These are phyloP conservation scores for Calliphora vicina DNA, from an alignment of 1,140 invertebrate genomes.

Conservation along the genomic window DNA sequence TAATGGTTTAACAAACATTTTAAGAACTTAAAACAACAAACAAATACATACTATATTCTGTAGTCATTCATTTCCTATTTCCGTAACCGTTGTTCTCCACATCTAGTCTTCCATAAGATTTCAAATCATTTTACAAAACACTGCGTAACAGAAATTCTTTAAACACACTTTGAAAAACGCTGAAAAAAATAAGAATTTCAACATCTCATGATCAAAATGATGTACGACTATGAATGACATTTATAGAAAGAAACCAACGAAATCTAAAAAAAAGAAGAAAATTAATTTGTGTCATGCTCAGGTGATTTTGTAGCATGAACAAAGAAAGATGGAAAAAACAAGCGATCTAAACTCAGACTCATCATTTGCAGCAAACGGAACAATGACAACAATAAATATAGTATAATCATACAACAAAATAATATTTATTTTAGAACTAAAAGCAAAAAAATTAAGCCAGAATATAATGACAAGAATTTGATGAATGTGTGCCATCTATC, in stretches of 20 bases:
- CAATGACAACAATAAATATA: no score
- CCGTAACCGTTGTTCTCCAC: not conserved
- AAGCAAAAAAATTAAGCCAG: not conserved
- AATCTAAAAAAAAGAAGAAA: not conserved
- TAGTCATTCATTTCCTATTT: not conserved
- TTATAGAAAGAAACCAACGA: no score
- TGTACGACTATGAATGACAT: not conserved
- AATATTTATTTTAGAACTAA: no score
- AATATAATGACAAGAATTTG: slow-evolving; percentile 1
- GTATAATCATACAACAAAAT: no score
- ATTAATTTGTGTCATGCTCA: slow-evolving; percentile 19
- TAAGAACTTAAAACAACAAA: not conserved
- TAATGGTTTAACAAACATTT: not conserved
- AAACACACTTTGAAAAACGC: not conserved
- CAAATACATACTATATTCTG: not conserved
- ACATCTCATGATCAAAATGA: not conserved
- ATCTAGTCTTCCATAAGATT: no score
- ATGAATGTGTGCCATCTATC: not conserved
- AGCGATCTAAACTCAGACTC: not conserved
- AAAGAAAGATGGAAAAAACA: not conserved
- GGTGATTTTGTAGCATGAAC: not conserved
- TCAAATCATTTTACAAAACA: not conserved
- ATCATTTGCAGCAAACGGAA: no score
- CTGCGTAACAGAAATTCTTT: not conserved
- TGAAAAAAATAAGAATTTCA: not conserved